Conservation (phyloP, 2,888 invertebrate genomes). For the Marronus borbonicus region DNA sequence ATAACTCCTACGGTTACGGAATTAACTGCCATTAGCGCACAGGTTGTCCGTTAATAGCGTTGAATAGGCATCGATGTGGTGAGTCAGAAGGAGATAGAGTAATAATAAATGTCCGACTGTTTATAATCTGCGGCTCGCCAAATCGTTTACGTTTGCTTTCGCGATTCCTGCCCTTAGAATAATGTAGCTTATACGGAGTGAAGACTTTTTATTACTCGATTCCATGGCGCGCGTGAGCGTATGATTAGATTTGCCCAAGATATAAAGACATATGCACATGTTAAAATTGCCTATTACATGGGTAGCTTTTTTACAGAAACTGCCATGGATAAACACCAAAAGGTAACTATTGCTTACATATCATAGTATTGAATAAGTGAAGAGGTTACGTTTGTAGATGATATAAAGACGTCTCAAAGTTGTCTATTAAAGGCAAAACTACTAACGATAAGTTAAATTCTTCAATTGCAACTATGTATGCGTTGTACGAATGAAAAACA, state of each 20-base stretch:
- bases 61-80: slow-evolving; percentile 9
- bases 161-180: not conserved
- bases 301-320: no score
- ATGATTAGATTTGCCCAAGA: slow-evolving; percentile 5
- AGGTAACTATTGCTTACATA: no score
- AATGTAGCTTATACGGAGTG: not conserved
- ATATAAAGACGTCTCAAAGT: no score
- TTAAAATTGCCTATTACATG: not conserved
- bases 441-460: no score
- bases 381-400: no score
- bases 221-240: slow-evolving; percentile 17
- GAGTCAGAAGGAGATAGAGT: slow-evolving; percentile 18
- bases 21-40: slow-evolving; percentile 29
- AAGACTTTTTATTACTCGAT: slow-evolving; percentile 21
- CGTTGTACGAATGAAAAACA: no score
- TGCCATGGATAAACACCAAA: no score
- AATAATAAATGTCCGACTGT: slow-evolving; percentile 30
- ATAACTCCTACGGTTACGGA: slow-evolving; percentile 45
- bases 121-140: slow-evolving; percentile 19
- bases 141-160: slow-evolving; percentile 17
- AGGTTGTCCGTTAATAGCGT: slow-evolving; percentile 24
- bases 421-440: no score
- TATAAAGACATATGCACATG: slow-evolving; percentile 25
- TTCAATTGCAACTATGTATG: no score
- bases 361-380: no score